phyloP scores from a whole-genome alignment of 2,113 vertebrate genomes.

The Mungos mungo region DNA sequence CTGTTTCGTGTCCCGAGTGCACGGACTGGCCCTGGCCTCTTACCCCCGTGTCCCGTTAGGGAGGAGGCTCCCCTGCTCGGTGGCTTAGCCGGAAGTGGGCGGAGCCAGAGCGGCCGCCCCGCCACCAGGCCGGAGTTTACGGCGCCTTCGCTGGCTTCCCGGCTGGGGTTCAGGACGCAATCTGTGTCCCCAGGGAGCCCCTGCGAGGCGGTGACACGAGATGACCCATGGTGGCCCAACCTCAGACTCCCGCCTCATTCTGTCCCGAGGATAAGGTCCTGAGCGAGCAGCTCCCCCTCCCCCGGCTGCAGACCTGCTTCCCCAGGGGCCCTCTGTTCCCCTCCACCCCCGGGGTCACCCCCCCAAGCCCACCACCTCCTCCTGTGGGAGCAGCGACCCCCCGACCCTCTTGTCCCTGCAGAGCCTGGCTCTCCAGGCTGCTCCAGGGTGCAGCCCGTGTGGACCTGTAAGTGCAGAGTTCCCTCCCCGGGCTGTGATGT shows the following conservation, averaged over 20 bases:
- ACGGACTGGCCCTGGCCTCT: background rate
- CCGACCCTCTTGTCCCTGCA: background rate
- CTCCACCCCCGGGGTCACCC: background rate
- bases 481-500: background rate
- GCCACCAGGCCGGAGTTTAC: accelerated
- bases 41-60: accelerated
- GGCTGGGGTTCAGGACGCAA: accelerated
- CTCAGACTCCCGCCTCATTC: background rate
- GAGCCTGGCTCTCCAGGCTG: background rate
- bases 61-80: background rate
- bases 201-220: background rate
- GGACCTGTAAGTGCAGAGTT: background rate
- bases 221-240: background rate
- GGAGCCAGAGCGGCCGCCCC: background rate
- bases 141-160: accelerated
- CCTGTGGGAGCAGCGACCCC: background rate
- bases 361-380: background rate
- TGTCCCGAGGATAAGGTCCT: background rate
- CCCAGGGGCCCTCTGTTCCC: accelerated
- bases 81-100: no score
- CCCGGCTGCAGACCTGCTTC: background rate
- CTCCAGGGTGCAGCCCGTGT: background rate
- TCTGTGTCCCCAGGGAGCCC: background rate
- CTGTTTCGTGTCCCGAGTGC: accelerated
- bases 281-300: background rate